These are phyloP conservation scores for Oreonectes daqikongensis DNA, from an alignment of 2,797 vertebrate species.

Conservation along the genomic window DNA sequence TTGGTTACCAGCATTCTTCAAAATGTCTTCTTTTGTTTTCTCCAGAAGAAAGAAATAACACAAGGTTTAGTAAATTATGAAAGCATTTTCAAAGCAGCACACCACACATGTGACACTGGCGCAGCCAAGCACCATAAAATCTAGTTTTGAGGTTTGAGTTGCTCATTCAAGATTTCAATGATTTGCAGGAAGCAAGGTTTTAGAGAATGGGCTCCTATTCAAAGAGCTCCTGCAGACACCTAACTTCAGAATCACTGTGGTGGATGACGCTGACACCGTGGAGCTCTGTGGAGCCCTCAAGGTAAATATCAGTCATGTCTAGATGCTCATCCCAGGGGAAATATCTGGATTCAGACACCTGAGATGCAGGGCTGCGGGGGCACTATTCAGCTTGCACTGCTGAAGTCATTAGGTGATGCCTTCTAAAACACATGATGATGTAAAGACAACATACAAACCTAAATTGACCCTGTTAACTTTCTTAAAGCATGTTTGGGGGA, in stretches of 20 bases:
- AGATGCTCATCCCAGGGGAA: constrained; percentile 34
- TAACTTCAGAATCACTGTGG: constrained; percentile 90
- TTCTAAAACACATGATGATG: too few relatives aligned
- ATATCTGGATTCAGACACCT: not conserved
- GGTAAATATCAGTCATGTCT: constrained; percentile 68
- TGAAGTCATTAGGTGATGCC: too few relatives aligned
- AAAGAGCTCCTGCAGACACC: constrained; percentile 92
- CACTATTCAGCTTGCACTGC: not conserved
- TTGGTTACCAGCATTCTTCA: too few relatives aligned
- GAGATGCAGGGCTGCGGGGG: constrained; percentile 14
- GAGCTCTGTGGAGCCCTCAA: constrained; percentile 93
- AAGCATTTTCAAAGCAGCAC: too few relatives aligned
- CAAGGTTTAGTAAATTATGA: not conserved
- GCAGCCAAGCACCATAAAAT: not conserved
- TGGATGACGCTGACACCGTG: constrained; percentile 89
- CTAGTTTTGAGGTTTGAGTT: too few relatives aligned
- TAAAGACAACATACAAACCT: not conserved
- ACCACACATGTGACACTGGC: not conserved
- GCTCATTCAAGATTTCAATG: constrained; percentile 16
- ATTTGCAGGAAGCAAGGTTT: constrained; percentile 80
- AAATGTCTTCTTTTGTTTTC: too few relatives aligned
- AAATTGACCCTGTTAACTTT: not conserved
- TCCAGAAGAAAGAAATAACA: too few relatives aligned
- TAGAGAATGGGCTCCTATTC: constrained; percentile 87
- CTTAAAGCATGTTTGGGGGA: not conserved